Conservation (phyloP, 1,140 invertebrate species). For the Diabrotica virgifera region DNA sequence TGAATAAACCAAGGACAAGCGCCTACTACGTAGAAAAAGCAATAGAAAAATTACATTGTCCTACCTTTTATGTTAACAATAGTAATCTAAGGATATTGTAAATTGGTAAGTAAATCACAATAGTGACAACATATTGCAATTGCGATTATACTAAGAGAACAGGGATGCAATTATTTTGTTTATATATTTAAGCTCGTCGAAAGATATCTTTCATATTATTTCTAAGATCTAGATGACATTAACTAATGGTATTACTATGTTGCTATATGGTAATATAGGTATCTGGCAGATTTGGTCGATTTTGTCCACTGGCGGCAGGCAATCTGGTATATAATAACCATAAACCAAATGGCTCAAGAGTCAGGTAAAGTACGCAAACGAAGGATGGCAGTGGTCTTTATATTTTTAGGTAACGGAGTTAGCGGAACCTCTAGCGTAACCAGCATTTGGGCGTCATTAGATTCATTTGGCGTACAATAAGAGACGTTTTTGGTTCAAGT, state of each 20-base stretch:
- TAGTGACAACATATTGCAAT: too few relatives aligned
- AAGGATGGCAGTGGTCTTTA: constrained; percentile 36
- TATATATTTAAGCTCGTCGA: not conserved
- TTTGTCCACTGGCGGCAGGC: constrained; percentile 31
- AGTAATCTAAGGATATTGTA: too few relatives aligned
- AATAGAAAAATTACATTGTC: too few relatives aligned
- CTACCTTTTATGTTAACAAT: too few relatives aligned
- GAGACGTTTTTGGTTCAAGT: too few relatives aligned
- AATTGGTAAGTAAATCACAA: too few relatives aligned
- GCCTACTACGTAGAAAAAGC: too few relatives aligned
- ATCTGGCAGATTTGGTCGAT: constrained; percentile 37
- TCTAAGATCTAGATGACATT: constrained; percentile 22
- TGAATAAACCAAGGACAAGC: too few relatives aligned
- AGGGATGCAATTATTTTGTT: not conserved
- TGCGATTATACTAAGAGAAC: too few relatives aligned
- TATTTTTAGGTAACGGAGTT: constrained; percentile 43
- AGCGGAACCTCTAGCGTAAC: constrained; percentile 35
- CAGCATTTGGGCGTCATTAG: constrained; percentile 4
- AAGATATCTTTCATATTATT: constrained; percentile 7
- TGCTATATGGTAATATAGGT: constrained; percentile 47
- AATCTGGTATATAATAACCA: constrained; percentile 31
- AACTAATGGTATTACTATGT: constrained; percentile 45
- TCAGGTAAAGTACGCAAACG: constrained; percentile 46
- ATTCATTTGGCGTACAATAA: too few relatives aligned
- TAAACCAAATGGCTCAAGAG: constrained; percentile 34